Percentiles rank a stretch among this genome's conserved stretches.
Conservation (phyloP, 2,113 vertebrate species). For the Micronisus gabar region DNA sequence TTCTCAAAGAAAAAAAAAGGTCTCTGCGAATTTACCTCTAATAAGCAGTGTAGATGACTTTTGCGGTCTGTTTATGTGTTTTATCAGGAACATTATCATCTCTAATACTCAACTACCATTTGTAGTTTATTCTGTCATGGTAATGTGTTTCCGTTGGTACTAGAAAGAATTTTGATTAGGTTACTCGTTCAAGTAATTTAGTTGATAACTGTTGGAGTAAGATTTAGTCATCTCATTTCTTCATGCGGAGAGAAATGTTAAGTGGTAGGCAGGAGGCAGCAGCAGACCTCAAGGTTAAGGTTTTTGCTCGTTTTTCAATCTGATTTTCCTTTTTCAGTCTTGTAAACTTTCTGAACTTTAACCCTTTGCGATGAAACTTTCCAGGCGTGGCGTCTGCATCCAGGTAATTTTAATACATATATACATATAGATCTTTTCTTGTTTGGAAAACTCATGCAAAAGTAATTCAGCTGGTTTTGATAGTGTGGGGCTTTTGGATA, state of each 20-base stretch:
- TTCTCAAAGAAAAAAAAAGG: background rate
- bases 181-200: background rate
- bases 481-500: background rate
- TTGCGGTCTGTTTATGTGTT: background rate
- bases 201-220: background rate
- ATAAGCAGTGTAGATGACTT: background rate
- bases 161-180: background rate
- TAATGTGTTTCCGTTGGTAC: background rate
- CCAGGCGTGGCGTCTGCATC: background rate
- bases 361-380: constrained; percentile 41
- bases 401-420: constrained; percentile 10
- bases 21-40: background rate
- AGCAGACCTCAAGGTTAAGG: background rate
- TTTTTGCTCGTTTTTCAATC: background rate
- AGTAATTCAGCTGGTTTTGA: background rate
- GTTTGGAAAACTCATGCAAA: background rate
- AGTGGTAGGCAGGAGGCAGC: background rate
- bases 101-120: background rate
- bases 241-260: background rate
- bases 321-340: constrained; percentile 30
- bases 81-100: background rate
- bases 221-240: background rate
- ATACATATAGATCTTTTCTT: background rate
- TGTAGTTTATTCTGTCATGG: background rate
- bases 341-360: constrained; percentile 24